Evolutionary conservation across 37 sponge, comb jelly and placozoan genomes (phyloP).

Genomic region (Oscarella lobularis): DNA sequence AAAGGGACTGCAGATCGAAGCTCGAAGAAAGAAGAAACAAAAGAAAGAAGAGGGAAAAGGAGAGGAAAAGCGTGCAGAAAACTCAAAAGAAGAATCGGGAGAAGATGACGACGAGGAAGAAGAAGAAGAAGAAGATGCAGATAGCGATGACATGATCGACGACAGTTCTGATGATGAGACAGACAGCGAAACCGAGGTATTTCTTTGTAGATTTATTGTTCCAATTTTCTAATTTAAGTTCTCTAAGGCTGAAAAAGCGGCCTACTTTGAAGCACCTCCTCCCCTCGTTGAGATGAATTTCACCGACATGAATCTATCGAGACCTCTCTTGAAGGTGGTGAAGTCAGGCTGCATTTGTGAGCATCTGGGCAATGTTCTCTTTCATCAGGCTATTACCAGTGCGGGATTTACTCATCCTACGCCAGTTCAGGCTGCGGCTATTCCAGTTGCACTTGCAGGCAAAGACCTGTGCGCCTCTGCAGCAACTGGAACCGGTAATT

Average conservation of each 20-base stretch:
- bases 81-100: background rate
- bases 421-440: conserved; percentile 79
- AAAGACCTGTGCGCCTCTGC: conserved; percentile 99
- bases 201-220: background rate
- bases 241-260: conserved; percentile 18
- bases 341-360: background rate
- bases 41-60: conserved; percentile 10
- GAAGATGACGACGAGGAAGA: conserved; percentile 5
- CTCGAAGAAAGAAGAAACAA: background rate
- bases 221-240: background rate
- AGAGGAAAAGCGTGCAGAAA: conserved; percentile 2
- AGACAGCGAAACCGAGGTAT: background rate
- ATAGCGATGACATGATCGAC: background rate
- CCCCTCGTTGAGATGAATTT: conserved; percentile 44
- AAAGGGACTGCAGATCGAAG: too few species aligned
- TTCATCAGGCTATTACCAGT: conserved; percentile 45
- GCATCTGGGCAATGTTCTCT: background rate
- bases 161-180: background rate
- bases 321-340: conserved; percentile 76
- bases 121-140: conserved; percentile 16
- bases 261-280: conserved; percentile 59
- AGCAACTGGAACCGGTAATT: conserved; percentile 92
- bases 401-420: conserved; percentile 87
- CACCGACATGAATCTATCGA: conserved; percentile 92
- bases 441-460: conserved; percentile 97